Conservation (phyloP, 2,797 vertebrate genomes). For the Poeciliopsis paucimaculata region DNA sequence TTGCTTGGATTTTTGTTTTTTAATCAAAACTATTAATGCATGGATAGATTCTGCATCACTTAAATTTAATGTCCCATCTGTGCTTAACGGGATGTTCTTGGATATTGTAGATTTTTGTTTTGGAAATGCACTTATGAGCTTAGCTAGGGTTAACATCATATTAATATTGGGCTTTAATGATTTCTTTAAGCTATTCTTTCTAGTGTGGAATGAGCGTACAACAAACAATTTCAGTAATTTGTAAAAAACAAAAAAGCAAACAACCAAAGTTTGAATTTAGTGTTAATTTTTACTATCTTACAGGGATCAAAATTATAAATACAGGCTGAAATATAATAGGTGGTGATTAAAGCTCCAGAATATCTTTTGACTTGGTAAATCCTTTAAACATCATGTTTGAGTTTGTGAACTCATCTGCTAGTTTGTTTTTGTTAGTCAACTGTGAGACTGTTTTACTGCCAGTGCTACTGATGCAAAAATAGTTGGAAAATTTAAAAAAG, state of each 20-base stretch:
- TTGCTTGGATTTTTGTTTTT: constrained; percentile 17
- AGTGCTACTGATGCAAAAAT: not conserved
- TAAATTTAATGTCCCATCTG: not conserved
- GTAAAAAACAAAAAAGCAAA: not conserved
- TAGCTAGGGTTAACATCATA: not conserved
- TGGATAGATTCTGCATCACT: not conserved
- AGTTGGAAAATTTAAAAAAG: not conserved
- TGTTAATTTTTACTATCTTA: not conserved
- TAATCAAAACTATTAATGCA: constrained; percentile 8
- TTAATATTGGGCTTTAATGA: not conserved
- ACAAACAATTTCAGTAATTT: not conserved
- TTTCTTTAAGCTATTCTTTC: not conserved
- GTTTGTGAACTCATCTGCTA: not conserved
- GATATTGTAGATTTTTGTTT: not conserved
- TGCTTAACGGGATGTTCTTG: not conserved
- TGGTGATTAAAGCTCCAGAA: not conserved
- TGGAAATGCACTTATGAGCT: not conserved
- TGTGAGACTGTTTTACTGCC: not conserved
- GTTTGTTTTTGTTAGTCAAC: not conserved
- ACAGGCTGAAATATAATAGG: not conserved
- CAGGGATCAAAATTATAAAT: not conserved
- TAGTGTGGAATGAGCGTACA: not conserved
- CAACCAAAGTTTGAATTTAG: not conserved
- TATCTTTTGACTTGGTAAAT: not conserved
- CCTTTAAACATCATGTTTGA: not conserved